These are phyloP conservation scores for Pterois miles DNA, from an alignment of 2,797 vertebrate genomes.

Conservation along the genomic window DNA sequence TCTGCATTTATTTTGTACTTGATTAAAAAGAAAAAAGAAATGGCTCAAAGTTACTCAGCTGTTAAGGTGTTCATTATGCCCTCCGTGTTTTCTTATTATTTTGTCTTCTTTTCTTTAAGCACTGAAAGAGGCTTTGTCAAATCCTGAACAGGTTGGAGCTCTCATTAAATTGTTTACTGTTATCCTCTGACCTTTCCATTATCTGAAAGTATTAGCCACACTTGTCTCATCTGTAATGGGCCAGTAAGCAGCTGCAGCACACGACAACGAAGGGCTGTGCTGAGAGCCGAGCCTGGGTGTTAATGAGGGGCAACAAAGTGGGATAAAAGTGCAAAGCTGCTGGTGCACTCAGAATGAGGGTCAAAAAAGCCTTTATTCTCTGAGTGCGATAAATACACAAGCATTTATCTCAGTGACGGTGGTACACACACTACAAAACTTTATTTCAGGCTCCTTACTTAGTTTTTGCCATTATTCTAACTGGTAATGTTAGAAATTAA, in stretches of 20 bases:
- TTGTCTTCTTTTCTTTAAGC: conserved; percentile 11
- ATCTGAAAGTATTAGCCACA: conserved; percentile 27
- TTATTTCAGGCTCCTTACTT: not conserved
- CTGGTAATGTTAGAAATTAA: not conserved
- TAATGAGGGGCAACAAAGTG: conserved; percentile 36
- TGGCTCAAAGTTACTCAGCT: conserved; percentile 30
- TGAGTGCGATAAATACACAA: not conserved
- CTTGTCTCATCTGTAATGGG: conserved; percentile 29
- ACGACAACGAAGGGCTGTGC: not conserved
- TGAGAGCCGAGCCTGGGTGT: not conserved
- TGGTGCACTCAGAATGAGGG: not conserved
- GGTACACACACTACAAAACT: not conserved
- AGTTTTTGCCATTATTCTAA: not conserved
- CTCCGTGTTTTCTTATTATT: conserved; percentile 41
- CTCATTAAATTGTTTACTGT: conserved; percentile 36
- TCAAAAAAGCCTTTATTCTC: not conserved
- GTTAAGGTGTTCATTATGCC: conserved; percentile 42
- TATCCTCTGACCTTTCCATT: conserved; percentile 41
- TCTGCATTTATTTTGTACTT: not conserved
- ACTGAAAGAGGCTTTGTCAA: conserved; percentile 20
- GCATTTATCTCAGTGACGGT: not conserved
- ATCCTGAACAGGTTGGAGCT: conserved; percentile 6
- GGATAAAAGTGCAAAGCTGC: conserved; percentile 16
- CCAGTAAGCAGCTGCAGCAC: conserved; percentile 1
- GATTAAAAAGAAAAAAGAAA: conserved; percentile 8